Percentiles rank a stretch among this genome's conserved stretches.
Conservation (phyloP, 23 tunicate genomes). For the Phallusia fumigata region DNA sequence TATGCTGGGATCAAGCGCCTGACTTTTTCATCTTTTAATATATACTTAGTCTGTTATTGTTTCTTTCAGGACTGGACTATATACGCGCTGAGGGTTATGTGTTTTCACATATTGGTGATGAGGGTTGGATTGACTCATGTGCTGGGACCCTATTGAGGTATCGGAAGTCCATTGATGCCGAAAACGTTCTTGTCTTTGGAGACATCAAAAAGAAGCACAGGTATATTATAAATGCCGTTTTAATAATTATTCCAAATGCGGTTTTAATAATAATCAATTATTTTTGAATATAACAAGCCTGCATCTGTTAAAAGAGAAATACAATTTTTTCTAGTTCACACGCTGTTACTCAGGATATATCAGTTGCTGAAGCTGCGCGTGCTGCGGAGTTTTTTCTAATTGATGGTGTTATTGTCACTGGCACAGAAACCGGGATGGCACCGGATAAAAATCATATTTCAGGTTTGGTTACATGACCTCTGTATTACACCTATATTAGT, state of each 20-base stretch:
- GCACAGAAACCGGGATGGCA: constrained; percentile 56
- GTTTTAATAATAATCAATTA: too few species aligned
- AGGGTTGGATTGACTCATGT: constrained; percentile 80
- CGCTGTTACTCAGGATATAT: constrained; percentile 71
- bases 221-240: not conserved
- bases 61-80: constrained; percentile 49
- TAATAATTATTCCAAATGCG: too few species aligned
- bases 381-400: constrained; percentile 85
- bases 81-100: constrained; percentile 87
- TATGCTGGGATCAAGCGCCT: too few species aligned
- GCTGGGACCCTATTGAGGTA: constrained; percentile 85
- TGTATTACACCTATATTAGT: too few species aligned
- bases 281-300: too few species aligned
- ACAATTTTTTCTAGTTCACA: constrained; percentile 80
- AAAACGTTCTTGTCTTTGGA: constrained; percentile 65
- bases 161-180: constrained; percentile 71
- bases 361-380: constrained; percentile 45
- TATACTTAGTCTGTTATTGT: too few species aligned
- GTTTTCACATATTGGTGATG: constrained; percentile 93
- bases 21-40: too few species aligned
- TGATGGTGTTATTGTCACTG: constrained; percentile 89
- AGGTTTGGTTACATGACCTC: not conserved
- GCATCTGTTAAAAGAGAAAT: too few species aligned
- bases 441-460: constrained; percentile 35
- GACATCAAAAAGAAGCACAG: constrained; percentile 92